Evolutionary conservation across 1,140 invertebrate species (phyloP), one percentile per base, ranked within the genome.

Genomic region (Zaprionus capensis): DNA sequence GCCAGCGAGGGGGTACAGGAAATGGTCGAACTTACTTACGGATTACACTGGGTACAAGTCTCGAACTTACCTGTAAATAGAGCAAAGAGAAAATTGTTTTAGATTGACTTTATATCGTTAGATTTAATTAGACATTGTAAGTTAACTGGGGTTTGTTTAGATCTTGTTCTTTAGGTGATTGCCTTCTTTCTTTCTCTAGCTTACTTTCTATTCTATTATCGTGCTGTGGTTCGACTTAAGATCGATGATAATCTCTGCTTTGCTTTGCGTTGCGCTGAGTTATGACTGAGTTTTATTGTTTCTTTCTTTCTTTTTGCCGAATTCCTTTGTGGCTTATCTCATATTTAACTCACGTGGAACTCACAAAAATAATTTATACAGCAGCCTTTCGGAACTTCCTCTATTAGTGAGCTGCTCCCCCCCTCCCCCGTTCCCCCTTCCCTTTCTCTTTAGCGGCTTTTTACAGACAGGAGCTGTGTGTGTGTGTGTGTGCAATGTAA

Each of bases 1-100:
- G 63, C 55, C 31, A 51, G 74, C 57, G 62, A 20, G n/a, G 46
- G 44, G 78, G 57, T 41, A 83, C 84, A 88, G 84, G 83, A 87
- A 87, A 83, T 88, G 78, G 70, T 71, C 6, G 2, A 36, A 67
- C 55, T 22, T 58, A 67, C 61, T 34, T 34, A 34, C 31, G 9
- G n/a, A 6, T 17, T 17, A 87, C 74, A 55, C 76, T 73, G 36
- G 49, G 31, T 61, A 28, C 24, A 46, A 11, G 9, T 11, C 31
- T 56, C 46, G 14, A 51, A 78, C 84, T 87, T 84, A 87, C 84
- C 81, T 84, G 84, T 22, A 87, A 83, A 76, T 66, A 88, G 61
- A 83, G 24, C 12, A 69, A 56, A 67, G 26, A 44, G 63, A 71
- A 75, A 86, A 81, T 84, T 88, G 53, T 78, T 81, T 84, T 83